Base-by-base conservation (phyloP, 2,113 vertebrate species). In the Eptesicus fuscus region DNA sequence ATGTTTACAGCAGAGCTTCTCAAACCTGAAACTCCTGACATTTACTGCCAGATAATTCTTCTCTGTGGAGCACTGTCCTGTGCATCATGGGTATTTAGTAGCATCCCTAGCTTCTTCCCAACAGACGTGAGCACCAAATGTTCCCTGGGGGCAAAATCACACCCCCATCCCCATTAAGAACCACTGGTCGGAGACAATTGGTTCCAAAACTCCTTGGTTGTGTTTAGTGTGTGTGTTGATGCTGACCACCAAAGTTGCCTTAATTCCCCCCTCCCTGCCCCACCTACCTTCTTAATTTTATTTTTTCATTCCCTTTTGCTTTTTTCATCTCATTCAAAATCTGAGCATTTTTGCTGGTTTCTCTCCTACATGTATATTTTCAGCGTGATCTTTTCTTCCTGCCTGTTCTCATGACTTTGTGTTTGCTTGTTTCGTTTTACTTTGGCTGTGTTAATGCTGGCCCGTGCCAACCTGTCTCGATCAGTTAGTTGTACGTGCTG, bases 401-500 rank as follows among this genome's bases (percentile, higher is more conserved):
- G 83, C n/a, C n/a, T 1, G 12, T 78, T 83, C 53, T 79, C 47
- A 23, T 12, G 77, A 28, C 49, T 53, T 42, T 69, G 42, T 69
- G 20, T 37, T n/a, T 65, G 49, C 61, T 84, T 78, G 30, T 77
- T 93, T 61, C 59, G 3, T 65, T 88, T 67, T 22, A 28, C 53
- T 88, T 74, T 11, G 4, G 4, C 40, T 3, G 23, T 94, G 44
- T 83, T 71, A n/a, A 10, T 59, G 40, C 73, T 91, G 93, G 89
- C 22, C 1, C 0, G 0, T 14, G n/a, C 37, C 11, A 8, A 12
- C 4, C 40, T 35, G 8, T 2, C 51, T 28, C 69, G 53, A 1
- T 42, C 25, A 5, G n/a, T n/a, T n/a, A n/a, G n/a, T n/a, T n/a
- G 17, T n/a, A 0, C 5, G 7, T 13, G 23, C 76, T n/a, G 37